Percentiles rank a stretch among this genome's conserved stretches.
Conservation (phyloP, 1,140 invertebrate species). For the Brachionus rubens region DNA sequence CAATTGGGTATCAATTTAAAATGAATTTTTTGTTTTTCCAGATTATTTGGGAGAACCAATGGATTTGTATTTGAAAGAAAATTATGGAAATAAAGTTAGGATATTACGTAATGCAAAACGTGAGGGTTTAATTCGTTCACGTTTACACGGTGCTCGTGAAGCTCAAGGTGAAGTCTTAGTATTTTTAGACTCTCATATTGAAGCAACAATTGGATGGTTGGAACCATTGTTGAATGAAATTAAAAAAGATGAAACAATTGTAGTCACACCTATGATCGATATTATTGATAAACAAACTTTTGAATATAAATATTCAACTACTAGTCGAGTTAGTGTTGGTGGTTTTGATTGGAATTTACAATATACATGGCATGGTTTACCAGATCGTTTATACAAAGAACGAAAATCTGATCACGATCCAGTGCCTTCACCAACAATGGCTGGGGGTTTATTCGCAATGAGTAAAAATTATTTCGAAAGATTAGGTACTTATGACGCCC, state of each 20-base stretch:
- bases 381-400: conserved; percentile 57
- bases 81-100: conserved; percentile 19
- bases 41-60: conserved; percentile 29
- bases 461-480: conserved; percentile 63
- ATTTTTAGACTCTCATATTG: conserved; percentile 93
- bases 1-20: no score
- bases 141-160: conserved; percentile 75
- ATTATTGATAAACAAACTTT: conserved; percentile 44
- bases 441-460: conserved; percentile 57
- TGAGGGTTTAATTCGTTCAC: conserved; percentile 85
- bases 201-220: conserved; percentile 58
- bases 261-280: conserved; percentile 43
- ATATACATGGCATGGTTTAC: conserved; percentile 66
- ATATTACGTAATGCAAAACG: conserved; percentile 66
- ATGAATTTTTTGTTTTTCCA: no score
- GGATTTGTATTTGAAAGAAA: conserved; percentile 44
- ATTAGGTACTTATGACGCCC: conserved; percentile 92
- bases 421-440: conserved; percentile 43
- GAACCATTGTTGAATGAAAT: conserved; percentile 44
- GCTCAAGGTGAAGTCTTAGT: conserved; percentile 83
- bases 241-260: conserved; percentile 6
- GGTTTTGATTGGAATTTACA: conserved; percentile 67
- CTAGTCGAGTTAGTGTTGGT: conserved; percentile 5
- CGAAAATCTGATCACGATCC: conserved; percentile 55
- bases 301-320: conserved; percentile 21